A percentile compares a stretch with the other conserved stretches of the same genome.
phyloP scores from a whole-genome alignment of 2,888 invertebrate genomes.

The Ceraclea dissimilis region DNA sequence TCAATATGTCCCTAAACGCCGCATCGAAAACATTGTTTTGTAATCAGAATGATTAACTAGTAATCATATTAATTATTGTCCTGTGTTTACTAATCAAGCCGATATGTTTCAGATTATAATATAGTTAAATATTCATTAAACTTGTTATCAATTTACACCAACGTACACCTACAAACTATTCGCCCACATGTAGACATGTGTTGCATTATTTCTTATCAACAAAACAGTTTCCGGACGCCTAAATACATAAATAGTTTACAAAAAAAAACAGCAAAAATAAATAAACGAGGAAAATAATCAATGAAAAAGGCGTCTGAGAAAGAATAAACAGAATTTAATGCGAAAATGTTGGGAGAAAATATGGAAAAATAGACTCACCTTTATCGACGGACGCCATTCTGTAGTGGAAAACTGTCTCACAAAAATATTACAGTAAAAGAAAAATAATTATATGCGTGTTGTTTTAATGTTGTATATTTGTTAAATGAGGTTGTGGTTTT shows the following conservation, averaged over 20 bases:
- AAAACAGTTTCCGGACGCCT: background rate
- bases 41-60: too few species aligned
- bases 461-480: too few species aligned
- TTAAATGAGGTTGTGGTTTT: too few species aligned
- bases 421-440: too few species aligned
- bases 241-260: background rate
- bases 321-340: background rate
- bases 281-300: background rate
- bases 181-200: background rate
- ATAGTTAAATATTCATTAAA: too few species aligned
- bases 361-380: background rate
- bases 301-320: background rate
- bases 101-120: too few species aligned
- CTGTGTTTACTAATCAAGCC: too few species aligned
- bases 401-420: background rate
- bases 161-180: background rate
- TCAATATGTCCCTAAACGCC: too few species aligned
- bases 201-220: background rate
- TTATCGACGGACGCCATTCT: background rate
- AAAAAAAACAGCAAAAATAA: background rate
- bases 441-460: too few species aligned
- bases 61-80: too few species aligned
- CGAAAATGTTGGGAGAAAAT: background rate
- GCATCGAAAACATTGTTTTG: too few species aligned
- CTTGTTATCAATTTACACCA: too few species aligned